These are phyloP conservation scores for Trissoscelio sp. DNA, from an alignment of 2,888 invertebrate species.

Conservation along the genomic window DNA sequence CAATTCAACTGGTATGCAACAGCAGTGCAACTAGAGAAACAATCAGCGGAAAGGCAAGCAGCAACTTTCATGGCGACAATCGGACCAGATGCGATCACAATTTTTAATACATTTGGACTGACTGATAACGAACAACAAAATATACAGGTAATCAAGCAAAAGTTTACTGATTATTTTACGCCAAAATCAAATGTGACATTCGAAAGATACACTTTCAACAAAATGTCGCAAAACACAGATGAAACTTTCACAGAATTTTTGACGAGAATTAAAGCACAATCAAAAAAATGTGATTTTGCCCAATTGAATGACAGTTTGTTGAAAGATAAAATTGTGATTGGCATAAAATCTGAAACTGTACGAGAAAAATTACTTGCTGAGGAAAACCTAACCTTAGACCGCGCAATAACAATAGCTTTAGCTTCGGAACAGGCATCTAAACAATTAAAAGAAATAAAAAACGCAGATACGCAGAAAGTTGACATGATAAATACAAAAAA, in stretches of 20 bases:
- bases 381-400: not conserved
- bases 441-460: not conserved
- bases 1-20: slow-evolving; percentile 24
- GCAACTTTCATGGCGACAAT: slow-evolving; percentile 15
- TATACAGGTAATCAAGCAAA: slow-evolving; percentile 18
- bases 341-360: not conserved
- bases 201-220: slow-evolving; percentile 14
- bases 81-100: slow-evolving; percentile 19
- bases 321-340: slow-evolving; percentile 27
- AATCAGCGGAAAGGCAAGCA: slow-evolving; percentile 10
- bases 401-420: too few relatives aligned
- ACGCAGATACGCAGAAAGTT: too few relatives aligned
- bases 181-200: slow-evolving; percentile 4
- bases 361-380: slow-evolving; percentile 10
- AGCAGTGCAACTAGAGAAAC: slow-evolving; percentile 8
- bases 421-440: too few relatives aligned
- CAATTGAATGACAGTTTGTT: slow-evolving; percentile 12
- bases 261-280: slow-evolving; percentile 17
- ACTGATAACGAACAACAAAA: slow-evolving; percentile 1
- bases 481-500: too few relatives aligned
- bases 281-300: slow-evolving; percentile 17
- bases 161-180: slow-evolving; percentile 10
- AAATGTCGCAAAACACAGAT: slow-evolving; percentile 2
- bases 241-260: slow-evolving; percentile 24
- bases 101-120: slow-evolving; percentile 15